Percentiles rank a stretch among this genome's conserved stretches.
These are phyloP conservation scores for Babylonia areolata DNA, from an alignment of 1,140 invertebrate species.

Conservation along the genomic window DNA sequence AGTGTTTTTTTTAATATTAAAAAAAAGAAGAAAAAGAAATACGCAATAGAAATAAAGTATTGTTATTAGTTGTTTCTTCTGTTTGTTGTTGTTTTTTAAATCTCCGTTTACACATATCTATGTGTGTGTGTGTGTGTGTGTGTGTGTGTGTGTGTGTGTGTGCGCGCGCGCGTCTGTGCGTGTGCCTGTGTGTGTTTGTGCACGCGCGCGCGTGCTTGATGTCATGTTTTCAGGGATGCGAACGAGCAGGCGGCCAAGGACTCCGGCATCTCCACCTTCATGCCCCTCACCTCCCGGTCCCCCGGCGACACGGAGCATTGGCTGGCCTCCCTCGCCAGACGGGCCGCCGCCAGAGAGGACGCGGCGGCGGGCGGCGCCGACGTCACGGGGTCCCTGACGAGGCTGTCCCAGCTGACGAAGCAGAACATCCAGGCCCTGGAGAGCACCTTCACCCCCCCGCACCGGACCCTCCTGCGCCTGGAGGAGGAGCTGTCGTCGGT, in stretches of 20 bases:
- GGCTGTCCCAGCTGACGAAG: slow-evolving; percentile 61
- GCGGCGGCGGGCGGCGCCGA: slow-evolving; percentile 41
- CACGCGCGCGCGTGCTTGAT: no score
- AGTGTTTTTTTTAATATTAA: no score
- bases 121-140: no score
- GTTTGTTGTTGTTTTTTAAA: no score
- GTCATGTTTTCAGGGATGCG: background rate
- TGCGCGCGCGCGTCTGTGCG: no score
- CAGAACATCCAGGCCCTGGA: slow-evolving; percentile 68
- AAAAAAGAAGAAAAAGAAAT: no score
- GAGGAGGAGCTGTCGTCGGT: slow-evolving; percentile 94
- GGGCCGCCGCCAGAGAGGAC: slow-evolving; percentile 59
- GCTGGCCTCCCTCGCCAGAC: slow-evolving; percentile 61
- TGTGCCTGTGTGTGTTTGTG: no score
- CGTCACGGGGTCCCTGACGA: slow-evolving; percentile 43
- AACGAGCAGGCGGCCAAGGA: slow-evolving; percentile 60
- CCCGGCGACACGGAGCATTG: slow-evolving; percentile 64
- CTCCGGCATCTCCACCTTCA: slow-evolving; percentile 53
- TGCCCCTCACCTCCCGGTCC: slow-evolving; percentile 24
- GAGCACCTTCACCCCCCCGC: slow-evolving; percentile 60
- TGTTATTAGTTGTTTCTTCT: no score
- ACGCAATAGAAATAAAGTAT: no score
- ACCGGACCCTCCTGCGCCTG: slow-evolving; percentile 55
- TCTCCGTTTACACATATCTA: no score
- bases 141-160: no score